Percentiles rank a stretch among this genome's conserved stretches.
Evolutionary conservation across 2,888 invertebrate species (phyloP).

Genomic region (Pachycephus smyrnensis): DNA sequence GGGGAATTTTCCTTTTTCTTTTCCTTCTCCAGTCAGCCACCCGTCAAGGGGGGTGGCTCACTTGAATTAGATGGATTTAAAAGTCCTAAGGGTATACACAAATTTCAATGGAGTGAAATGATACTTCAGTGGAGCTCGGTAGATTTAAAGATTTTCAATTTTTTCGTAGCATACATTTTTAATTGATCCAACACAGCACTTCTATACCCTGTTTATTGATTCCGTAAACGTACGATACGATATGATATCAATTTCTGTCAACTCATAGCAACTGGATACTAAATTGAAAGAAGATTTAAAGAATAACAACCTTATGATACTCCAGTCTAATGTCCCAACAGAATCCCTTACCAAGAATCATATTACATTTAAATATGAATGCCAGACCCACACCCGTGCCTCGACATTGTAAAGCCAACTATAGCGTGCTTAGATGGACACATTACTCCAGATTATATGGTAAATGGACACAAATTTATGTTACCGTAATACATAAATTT

Average conservation of each 20-base stretch:
- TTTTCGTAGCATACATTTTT: not conserved
- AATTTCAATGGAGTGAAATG: not conserved
- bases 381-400: slow-evolving; percentile 24
- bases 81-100: not conserved
- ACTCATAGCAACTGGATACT: not conserved
- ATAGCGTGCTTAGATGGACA: slow-evolving; percentile 35
- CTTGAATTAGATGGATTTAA: not conserved
- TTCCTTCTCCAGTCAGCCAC: not conserved
- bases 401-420: slow-evolving; percentile 23
- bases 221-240: not conserved
- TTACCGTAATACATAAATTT: slow-evolving; percentile 39
- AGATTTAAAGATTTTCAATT: not conserved
- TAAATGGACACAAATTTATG: slow-evolving; percentile 44
- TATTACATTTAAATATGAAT: slow-evolving; percentile 45
- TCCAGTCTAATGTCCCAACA: not conserved
- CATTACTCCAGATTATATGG: slow-evolving; percentile 48
- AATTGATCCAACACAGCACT: not conserved
- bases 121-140: not conserved
- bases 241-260: not conserved
- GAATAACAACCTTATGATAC: not conserved
- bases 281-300: not conserved
- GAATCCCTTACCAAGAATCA: slow-evolving; percentile 12
- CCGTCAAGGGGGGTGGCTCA: not conserved
- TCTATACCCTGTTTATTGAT: not conserved
- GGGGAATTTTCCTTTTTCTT: not conserved